A percentile compares a stretch with the other conserved stretches of the same genome.
Evolutionary conservation across 2,797 vertebrate species (phyloP).

Genomic region (Toxotes lorentzi): DNA sequence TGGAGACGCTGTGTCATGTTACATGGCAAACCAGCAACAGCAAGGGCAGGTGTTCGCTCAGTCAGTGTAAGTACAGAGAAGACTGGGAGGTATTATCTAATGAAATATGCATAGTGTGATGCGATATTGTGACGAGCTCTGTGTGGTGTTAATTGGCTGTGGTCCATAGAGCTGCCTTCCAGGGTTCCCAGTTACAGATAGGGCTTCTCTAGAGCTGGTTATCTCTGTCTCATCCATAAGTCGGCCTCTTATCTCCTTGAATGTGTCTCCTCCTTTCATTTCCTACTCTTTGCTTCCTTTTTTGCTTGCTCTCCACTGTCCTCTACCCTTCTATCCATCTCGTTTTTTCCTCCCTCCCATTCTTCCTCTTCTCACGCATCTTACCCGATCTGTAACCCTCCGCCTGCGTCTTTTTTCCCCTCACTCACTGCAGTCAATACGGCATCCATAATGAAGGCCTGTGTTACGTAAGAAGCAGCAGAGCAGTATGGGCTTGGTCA

Average conservation of each 20-base stretch:
- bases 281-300: conserved; percentile 21
- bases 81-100: conserved; percentile 38
- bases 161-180: conserved; percentile 42
- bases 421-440: conserved; percentile 66
- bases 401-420: conserved; percentile 16
- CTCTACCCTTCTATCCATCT: conserved; percentile 28
- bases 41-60: conserved; percentile 44
- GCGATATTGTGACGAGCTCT: conserved; percentile 48
- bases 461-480: conserved; percentile 63
- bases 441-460: conserved; percentile 71
- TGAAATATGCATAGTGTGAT: conserved; percentile 62
- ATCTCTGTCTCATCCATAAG: conserved; percentile 30
- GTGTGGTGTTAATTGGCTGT: conserved; percentile 58
- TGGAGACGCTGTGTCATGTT: conserved; percentile 45
- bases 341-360: background rate
- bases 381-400: conserved; percentile 18
- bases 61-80: conserved; percentile 25
- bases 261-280: conserved; percentile 28
- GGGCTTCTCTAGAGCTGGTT: conserved; percentile 27
- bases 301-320: background rate
- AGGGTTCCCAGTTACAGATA: conserved; percentile 58
- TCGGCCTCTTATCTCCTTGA: conserved; percentile 29
- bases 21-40: conserved; percentile 42
- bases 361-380: background rate
- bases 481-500: conserved; percentile 28